Percentiles rank a stretch among this genome's conserved stretches.
Evolutionary conservation across 2,888 invertebrate species (phyloP).

Genomic region (Abrostola tripartita): DNA sequence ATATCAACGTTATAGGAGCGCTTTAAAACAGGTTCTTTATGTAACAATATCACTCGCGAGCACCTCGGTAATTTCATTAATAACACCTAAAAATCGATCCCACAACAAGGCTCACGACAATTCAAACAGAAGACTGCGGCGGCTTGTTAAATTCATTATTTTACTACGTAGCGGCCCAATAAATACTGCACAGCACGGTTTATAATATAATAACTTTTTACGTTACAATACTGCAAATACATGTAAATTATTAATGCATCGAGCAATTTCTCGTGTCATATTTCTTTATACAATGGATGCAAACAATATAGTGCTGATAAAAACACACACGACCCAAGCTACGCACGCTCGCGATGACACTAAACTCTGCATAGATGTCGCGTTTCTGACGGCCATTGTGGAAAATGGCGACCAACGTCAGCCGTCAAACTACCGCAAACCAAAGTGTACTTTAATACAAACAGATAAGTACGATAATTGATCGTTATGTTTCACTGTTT

Average conservation of each 20-base stretch:
- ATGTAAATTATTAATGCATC: slow-evolving; percentile 60
- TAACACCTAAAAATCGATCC: slow-evolving; percentile 88
- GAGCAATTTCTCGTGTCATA: slow-evolving; percentile 76
- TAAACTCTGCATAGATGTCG: slow-evolving; percentile 84
- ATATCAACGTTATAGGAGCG: slow-evolving; percentile 64
- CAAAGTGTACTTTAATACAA: slow-evolving; percentile 51
- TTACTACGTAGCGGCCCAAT: slow-evolving; percentile 72
- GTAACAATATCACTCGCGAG: slow-evolving; percentile 81
- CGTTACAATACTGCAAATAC: slow-evolving; percentile 56
- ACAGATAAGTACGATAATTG: slow-evolving; percentile 43
- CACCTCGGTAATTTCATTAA: slow-evolving; percentile 87
- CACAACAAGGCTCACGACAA: slow-evolving; percentile 84
- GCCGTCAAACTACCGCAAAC: slow-evolving; percentile 71
- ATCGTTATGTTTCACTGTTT: slow-evolving; percentile 44
- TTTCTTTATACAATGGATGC: slow-evolving; percentile 81
- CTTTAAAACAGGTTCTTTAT: slow-evolving; percentile 70
- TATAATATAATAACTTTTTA: slow-evolving; percentile 55
- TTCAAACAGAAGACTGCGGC: slow-evolving; percentile 83
- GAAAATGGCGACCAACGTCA: slow-evolving; percentile 82
- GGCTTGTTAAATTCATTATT: slow-evolving; percentile 84
- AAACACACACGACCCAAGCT: slow-evolving; percentile 69
- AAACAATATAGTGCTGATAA: slow-evolving; percentile 70
- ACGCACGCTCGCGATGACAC: slow-evolving; percentile 82
- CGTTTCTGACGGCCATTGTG: slow-evolving; percentile 79
- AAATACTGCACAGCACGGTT: slow-evolving; percentile 51